Conservation (phyloP, 2,113 vertebrate species). For the Drymodes brunneopygia region DNA sequence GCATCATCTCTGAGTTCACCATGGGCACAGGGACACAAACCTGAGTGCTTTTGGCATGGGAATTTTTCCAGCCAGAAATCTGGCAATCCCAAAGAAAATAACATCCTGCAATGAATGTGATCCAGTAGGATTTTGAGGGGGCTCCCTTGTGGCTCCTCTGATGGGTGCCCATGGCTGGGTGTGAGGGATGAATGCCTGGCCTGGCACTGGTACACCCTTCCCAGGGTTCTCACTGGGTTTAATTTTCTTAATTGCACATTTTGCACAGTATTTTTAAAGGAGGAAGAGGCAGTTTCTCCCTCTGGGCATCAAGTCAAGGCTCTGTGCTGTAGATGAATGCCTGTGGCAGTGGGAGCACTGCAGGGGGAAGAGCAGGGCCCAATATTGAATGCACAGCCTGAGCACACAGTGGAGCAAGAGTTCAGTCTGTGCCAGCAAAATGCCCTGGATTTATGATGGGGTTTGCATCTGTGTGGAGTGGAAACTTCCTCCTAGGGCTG, state of each 20-base stretch:
- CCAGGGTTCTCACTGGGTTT: not conserved
- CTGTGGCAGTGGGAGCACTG: not conserved
- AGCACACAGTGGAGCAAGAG: accelerated
- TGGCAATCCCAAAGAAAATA: not conserved
- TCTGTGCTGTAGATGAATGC: not conserved
- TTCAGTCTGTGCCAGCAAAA: not conserved
- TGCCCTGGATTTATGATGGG: accelerated
- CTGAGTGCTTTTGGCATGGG: not conserved
- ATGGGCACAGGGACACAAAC: not conserved
- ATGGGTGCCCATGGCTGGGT: not conserved
- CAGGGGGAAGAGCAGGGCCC: not conserved
- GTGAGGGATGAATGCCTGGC: not conserved
- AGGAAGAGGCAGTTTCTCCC: not conserved
- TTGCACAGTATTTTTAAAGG: not conserved
- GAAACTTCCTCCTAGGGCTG: not conserved
- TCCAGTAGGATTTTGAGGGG: not conserved
- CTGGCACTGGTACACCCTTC: not conserved
- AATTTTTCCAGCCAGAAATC: not conserved
- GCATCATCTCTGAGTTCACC: not conserved
- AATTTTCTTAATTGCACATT: not conserved
- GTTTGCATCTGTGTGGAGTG: not conserved
- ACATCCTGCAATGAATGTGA: accelerated
- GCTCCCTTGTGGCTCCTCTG: not conserved
- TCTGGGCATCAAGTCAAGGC: not conserved
- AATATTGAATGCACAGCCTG: not conserved